A percentile compares a stretch with the other conserved stretches of the same genome.
Conservation (phyloP, 1,140 invertebrate genomes). For the Drosophila orosa region DNA sequence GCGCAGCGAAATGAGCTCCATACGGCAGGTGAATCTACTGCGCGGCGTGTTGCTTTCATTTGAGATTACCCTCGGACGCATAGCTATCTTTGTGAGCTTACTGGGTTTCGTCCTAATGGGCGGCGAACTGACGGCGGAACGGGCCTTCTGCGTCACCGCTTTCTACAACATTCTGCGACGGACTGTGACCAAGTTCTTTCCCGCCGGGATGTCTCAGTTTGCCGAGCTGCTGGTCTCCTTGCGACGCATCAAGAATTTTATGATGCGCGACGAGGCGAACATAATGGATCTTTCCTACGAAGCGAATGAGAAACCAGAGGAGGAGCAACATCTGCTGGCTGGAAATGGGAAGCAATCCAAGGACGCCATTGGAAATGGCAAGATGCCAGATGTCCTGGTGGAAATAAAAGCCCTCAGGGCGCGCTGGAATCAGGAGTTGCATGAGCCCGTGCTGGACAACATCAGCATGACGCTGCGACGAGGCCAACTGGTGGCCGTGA, state of each 20-base stretch:
- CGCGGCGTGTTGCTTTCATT: constrained; percentile 90
- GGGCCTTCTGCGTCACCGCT: constrained; percentile 90
- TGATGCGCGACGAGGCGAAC: constrained; percentile 87
- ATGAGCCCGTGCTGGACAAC: constrained; percentile 56
- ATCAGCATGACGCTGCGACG: constrained; percentile 56
- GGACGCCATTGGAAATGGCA: constrained; percentile 40
- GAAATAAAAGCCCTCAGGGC: constrained; percentile 61
- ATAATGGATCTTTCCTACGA: constrained; percentile 19
- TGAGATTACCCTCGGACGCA: constrained; percentile 89
- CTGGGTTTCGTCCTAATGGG: constrained; percentile 89
- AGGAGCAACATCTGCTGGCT: constrained; percentile 19
- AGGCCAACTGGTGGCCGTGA: constrained; percentile 86
- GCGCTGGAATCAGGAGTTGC: constrained; percentile 56
- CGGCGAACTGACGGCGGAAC: constrained; percentile 85
- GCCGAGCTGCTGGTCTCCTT: constrained; percentile 89
- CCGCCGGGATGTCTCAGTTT: constrained; percentile 86
- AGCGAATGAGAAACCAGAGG: constrained; percentile 29
- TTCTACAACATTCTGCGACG: constrained; percentile 90
- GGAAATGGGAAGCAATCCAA: constrained; percentile 1
- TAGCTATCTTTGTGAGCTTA: constrained; percentile 91
- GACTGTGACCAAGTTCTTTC: constrained; percentile 90
- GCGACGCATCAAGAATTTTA: constrained; percentile 88
- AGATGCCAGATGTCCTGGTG: constrained; percentile 19
- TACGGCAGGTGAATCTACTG: constrained; percentile 88
- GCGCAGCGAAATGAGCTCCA: constrained; percentile 85